These are phyloP conservation scores for Poeciliopsis occidentalis DNA, from an alignment of 2,113 vertebrate genomes.

Conservation along the genomic window DNA sequence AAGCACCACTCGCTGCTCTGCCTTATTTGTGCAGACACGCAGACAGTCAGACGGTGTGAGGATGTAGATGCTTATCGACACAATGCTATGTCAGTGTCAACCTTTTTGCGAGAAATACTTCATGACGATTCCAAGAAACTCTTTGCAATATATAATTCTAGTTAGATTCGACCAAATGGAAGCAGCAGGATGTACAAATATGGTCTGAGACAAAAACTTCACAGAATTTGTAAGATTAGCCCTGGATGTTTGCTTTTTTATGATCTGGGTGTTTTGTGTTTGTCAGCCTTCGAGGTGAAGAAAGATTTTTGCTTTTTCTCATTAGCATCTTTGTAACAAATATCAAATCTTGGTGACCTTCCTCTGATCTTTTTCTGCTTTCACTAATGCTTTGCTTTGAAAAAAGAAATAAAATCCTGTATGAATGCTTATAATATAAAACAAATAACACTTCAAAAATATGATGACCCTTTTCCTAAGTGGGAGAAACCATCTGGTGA, in stretches of 20 bases:
- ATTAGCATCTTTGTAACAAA: not conserved
- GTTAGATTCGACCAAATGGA: slow-evolving; percentile 3
- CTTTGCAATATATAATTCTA: not conserved
- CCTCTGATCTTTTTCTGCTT: too few species aligned
- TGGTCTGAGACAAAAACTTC: not conserved
- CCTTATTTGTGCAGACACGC: not conserved
- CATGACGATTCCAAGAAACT: not conserved
- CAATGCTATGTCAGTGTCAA: not conserved
- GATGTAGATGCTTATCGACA: not conserved
- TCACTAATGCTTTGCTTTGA: too few species aligned
- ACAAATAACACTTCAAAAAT: not conserved
- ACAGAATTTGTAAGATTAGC: not conserved
- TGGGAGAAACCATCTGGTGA: not conserved
- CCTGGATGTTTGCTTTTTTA: not conserved
- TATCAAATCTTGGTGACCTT: not conserved
- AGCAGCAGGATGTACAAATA: accelerated
- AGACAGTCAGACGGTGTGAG: not conserved
- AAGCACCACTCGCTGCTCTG: not conserved
- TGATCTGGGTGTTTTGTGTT: not conserved
- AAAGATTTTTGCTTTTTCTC: too few species aligned
- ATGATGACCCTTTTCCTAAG: not conserved
- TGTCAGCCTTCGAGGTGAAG: too few species aligned
- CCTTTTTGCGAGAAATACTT: not conserved
- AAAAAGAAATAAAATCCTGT: too few species aligned
- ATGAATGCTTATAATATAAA: not conserved